Base-by-base conservation (phyloP, 2,888 invertebrate genomes). In the Iselma pallidipennis region DNA sequence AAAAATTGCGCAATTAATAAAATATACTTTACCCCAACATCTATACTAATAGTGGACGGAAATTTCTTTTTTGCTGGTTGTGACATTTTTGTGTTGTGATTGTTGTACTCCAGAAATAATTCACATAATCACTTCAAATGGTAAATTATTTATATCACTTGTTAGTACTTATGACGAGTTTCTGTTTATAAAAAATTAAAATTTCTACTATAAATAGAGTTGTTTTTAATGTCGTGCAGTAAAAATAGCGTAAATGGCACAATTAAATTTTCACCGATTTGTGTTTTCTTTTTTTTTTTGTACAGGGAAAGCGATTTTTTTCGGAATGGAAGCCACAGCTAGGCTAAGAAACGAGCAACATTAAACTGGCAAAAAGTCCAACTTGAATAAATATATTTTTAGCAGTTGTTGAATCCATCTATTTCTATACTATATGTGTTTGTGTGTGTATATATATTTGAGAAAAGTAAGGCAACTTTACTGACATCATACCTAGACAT, bases 1-100 rank as follows among this genome's bases (percentile, higher is more conserved):
- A 48, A 7, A 7, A 48, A 10, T 48, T 48, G 7, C 9, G 26
- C 37, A 28, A 51, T 16, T 31, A 50, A 14, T 9, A 29, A 53
- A 10, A 52, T 25, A 28, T 33, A 59, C 54, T 71, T 74, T 71
- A 76, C 76, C 76, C 84, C 84, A 80, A 84, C 82, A 74, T 83
- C 85, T 70, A 85, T 81, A 77, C 84, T 85, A 68, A 83, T 82
- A 66, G 85, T 76, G 61, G 85, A 85, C 59, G 84, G 83, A 73
- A 84, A 84, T 67, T 81, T 80, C 75, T 83, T 84, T 72, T 84
- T 84, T 71, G 84, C 78, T 56, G 74, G 72, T 66, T 75, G 76
- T 56, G 74, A 74, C 76, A 74, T 72, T 59, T 67, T 37, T 61
- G 55, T 25, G 28, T 52, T 19, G 29, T n/a, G n/a, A n/a, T n/a